These are phyloP conservation scores for Microcebus murinus DNA, from an alignment of 2,113 vertebrate genomes.

Conservation along the genomic window DNA sequence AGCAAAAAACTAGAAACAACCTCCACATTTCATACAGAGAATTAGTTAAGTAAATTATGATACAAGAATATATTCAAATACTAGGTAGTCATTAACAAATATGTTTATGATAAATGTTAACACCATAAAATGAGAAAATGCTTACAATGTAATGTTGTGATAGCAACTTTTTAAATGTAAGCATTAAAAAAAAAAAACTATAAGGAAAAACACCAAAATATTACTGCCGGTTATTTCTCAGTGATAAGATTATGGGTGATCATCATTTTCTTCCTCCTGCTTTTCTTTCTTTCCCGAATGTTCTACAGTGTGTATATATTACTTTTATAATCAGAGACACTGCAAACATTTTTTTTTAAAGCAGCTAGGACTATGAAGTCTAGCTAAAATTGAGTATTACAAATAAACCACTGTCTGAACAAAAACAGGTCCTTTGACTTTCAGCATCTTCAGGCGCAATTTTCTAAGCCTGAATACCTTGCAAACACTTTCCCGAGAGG, in stretches of 20 bases:
- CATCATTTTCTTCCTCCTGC: neutral
- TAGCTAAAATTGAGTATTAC: slow-evolving; percentile 36
- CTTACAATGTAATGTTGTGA: neutral
- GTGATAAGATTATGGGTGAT: neutral
- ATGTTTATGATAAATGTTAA: slow-evolving; percentile 13
- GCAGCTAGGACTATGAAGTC: slow-evolving; percentile 19
- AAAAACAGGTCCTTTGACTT: slow-evolving; percentile 23
- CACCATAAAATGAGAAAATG: neutral
- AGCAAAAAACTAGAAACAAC: neutral
- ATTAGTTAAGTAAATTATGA: neutral
- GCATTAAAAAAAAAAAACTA: slow-evolving; percentile 7
- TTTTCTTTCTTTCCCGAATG: slow-evolving; percentile 24
- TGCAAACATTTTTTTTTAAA: neutral
- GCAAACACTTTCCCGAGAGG: neutral
- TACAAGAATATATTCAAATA: neutral
- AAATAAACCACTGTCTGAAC: neutral
- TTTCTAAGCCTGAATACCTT: slow-evolving; percentile 49
- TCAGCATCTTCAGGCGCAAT: neutral
- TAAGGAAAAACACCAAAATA: neutral
- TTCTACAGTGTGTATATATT: neutral
- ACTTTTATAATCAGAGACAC: slow-evolving; percentile 45
- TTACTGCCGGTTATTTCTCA: neutral
- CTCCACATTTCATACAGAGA: neutral
- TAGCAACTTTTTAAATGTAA: slow-evolving; percentile 3
- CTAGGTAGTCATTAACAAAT: neutral